Base-by-base conservation (phyloP, 2,888 invertebrate genomes). In the Drosophila nr. perissopoda region DNA sequence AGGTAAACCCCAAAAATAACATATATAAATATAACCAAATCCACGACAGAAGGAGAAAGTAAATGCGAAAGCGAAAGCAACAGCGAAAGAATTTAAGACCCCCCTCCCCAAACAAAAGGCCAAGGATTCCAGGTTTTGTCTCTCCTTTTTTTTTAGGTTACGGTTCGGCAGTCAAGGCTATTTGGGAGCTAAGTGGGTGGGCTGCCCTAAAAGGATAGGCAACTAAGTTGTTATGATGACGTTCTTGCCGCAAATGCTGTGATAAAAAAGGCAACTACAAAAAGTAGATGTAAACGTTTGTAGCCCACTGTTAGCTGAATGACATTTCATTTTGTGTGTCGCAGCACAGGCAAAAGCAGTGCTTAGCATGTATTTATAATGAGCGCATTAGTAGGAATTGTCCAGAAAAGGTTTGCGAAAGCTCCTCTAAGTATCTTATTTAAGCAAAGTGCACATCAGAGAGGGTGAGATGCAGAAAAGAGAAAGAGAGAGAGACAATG, bases 141-240 rank as follows among this genome's bases (percentile, higher is more conserved):
- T 53, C 18, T 31, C 51, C 51, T 48, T 57, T 64, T 69, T 48
- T 33, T 45, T 52, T 11, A 36, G 62, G 52, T 40, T 66, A 45
- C 57, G 69, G 42, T 64, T 71, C 66, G 79, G 68, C 61, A 70
- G 61, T 70, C 75, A 75, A 75, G 75, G 71, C 61, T 56, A 45
- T 38, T 53, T 36, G 7, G 33, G 42, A 21, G 21, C 40, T 40
- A 4, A 25, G 31, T 13, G 52, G n/a, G 34, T 36, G 53, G 36
- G 6, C 34, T 67, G 69, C 29, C 59, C 53, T 16, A 58, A 59
- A 75, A 59, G 42, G 64, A 45, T 62, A 71, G 84, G 80, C 82
- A 84, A 87, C 84, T 78, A 80, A 80, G 80, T 80, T 84, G 80
- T 84, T 84, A 82, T 82, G 78, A 87, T 83, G 87, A 83, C 84